These are phyloP conservation scores for Spodoptera littoralis DNA, from an alignment of 2,888 invertebrate genomes.

Conservation along the genomic window DNA sequence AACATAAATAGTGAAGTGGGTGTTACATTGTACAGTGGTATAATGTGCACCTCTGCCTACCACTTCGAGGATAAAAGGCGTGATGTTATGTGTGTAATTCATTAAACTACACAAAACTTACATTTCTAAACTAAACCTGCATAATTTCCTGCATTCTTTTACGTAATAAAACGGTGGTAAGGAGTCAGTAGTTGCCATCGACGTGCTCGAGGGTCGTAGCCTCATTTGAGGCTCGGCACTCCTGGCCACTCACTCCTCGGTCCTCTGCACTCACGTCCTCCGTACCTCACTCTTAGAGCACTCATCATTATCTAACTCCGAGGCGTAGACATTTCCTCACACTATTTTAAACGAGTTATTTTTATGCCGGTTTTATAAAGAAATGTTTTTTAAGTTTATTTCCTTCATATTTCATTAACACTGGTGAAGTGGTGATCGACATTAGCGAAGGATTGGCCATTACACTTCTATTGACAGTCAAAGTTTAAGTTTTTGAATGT, in stretches of 20 bases:
- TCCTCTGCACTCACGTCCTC: constrained; percentile 24
- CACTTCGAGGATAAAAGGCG: no score
- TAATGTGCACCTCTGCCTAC: no score
- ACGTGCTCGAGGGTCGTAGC: constrained; percentile 58
- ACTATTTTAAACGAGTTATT: constrained; percentile 18
- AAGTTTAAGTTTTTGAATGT: no score
- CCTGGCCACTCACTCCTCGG: constrained; percentile 38
- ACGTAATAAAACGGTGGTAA: constrained; percentile 37
- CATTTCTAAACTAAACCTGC: constrained; percentile 18
- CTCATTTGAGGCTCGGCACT: constrained; percentile 60
- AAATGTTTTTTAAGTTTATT: not conserved
- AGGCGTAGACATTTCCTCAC: constrained; percentile 16
- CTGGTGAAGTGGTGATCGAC: no score
- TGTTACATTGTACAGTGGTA: no score
- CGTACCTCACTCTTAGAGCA: constrained; percentile 36
- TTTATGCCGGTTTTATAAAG: not conserved
- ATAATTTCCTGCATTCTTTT: constrained; percentile 26
- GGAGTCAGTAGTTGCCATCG: constrained; percentile 40
- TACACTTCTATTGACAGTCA: no score
- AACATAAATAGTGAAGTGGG: no score
- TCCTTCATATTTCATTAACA: no score
- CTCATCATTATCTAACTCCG: constrained; percentile 55
- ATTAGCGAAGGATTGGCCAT: no score
- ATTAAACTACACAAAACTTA: not conserved
- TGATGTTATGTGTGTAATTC: not conserved